Evolutionary conservation across 2,888 invertebrate genomes (phyloP).

Genomic region (Sclerodermus sp.): DNA sequence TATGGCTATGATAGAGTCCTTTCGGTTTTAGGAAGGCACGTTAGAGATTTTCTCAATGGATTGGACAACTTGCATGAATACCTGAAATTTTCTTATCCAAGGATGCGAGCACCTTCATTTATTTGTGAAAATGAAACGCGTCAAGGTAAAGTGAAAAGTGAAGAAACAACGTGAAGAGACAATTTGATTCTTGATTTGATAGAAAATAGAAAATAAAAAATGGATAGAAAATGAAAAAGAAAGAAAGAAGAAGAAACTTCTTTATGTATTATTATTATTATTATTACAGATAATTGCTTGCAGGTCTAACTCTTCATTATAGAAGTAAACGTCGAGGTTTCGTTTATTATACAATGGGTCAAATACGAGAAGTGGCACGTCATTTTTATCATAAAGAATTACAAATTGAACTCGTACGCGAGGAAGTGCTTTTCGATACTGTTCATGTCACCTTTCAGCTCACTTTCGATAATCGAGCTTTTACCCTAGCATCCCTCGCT

Average conservation of each 20-base stretch:
- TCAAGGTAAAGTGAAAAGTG: constrained; percentile 56
- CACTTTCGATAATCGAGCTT: constrained; percentile 92
- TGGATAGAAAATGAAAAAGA: no score
- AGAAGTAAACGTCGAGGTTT: constrained; percentile 91
- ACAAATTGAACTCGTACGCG: constrained; percentile 84
- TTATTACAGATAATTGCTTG: constrained; percentile 10
- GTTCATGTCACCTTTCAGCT: constrained; percentile 92
- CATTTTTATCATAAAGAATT: constrained; percentile 95
- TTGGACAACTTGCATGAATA: constrained; percentile 97
- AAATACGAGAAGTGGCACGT: constrained; percentile 88
- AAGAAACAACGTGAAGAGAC: no score
- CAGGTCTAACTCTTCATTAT: constrained; percentile 89
- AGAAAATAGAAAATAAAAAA: no score
- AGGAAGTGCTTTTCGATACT: constrained; percentile 86
- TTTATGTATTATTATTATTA: no score
- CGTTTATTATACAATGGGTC: constrained; percentile 96
- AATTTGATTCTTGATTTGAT: no score
- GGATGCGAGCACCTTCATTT: constrained; percentile 91
- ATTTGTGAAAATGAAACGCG: constrained; percentile 95
- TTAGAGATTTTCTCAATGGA: constrained; percentile 94
- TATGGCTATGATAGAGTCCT: constrained; percentile 93
- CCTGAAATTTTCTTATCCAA: constrained; percentile 91
- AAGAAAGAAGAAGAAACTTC: no score
- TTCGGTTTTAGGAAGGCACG: constrained; percentile 87
- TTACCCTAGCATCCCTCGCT: constrained; percentile 78